Evolutionary conservation across 2,888 invertebrate genomes (phyloP).

Genomic region (Chaetoderma sp.): DNA sequence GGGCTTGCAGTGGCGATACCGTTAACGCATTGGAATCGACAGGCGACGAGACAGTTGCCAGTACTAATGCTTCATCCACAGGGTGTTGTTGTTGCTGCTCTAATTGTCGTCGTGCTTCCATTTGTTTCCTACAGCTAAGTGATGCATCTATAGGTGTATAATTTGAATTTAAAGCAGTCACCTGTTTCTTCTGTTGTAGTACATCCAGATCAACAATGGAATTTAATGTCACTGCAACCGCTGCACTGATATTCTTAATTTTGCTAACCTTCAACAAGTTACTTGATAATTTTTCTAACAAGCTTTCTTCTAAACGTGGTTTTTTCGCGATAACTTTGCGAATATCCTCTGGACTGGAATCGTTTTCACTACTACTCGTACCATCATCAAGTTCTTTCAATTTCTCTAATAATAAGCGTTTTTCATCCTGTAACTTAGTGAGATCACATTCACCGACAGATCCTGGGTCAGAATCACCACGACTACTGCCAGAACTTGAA

Average conservation of each 20-base stretch:
- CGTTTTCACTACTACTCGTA: slow-evolving; percentile 52
- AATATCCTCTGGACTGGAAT: slow-evolving; percentile 34
- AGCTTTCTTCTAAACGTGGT: slow-evolving; percentile 44
- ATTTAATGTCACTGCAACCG: too few species aligned
- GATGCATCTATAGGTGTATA: slow-evolving; percentile 51
- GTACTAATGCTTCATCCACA: not conserved
- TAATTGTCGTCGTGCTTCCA: slow-evolving; percentile 51
- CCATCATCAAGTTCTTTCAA: slow-evolving; percentile 62
- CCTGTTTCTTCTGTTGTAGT: slow-evolving; percentile 38
- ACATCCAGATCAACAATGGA: too few species aligned
- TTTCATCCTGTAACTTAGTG: slow-evolving; percentile 61
- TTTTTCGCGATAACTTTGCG: slow-evolving; percentile 43
- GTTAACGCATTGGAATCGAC: too few species aligned
- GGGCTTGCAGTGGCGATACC: too few species aligned
- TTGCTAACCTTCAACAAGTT: too few species aligned
- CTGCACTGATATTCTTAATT: too few species aligned
- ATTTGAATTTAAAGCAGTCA: too few species aligned
- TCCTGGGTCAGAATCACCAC: slow-evolving; percentile 72
- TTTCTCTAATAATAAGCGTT: slow-evolving; percentile 62
- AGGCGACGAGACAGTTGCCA: too few species aligned
- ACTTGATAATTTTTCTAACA: too few species aligned
- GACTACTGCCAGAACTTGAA: slow-evolving; percentile 53
- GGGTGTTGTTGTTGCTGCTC: slow-evolving; percentile 27
- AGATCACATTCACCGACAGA: slow-evolving; percentile 70
- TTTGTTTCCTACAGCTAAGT: slow-evolving; percentile 58